A percentile compares a stretch with the other conserved stretches of the same genome.
Evolutionary conservation across 2,888 invertebrate genomes (phyloP).

Genomic region (Plutella xylostella): DNA sequence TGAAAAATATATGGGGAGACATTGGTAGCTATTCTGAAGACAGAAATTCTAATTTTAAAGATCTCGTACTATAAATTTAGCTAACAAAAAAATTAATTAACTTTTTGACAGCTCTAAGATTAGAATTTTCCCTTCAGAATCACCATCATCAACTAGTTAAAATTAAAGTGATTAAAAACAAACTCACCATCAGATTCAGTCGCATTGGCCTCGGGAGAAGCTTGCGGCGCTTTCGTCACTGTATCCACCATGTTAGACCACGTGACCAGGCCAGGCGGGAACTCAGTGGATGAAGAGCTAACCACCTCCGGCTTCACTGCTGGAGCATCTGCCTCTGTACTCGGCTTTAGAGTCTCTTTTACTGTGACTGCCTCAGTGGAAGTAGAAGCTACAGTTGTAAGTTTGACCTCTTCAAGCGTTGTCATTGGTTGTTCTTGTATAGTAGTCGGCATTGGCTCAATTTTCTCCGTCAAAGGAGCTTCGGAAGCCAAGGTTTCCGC

Average conservation of each 20-base stretch:
- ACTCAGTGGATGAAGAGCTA: slow-evolving; percentile 32
- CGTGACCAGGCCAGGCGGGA: slow-evolving; percentile 55
- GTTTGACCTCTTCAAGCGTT: slow-evolving; percentile 23
- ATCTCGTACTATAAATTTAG: too few relatives aligned
- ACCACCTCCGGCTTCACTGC: slow-evolving; percentile 20
- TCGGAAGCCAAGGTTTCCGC: neutral
- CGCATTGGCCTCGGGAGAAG: slow-evolving; percentile 18
- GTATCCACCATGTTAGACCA: slow-evolving; percentile 57
- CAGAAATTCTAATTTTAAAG: too few relatives aligned
- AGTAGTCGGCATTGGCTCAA: neutral
- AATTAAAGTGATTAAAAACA: too few relatives aligned
- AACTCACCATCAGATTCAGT: slow-evolving; percentile 38
- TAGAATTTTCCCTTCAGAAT: too few relatives aligned
- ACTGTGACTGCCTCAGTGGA: slow-evolving; percentile 28
- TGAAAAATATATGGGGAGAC: too few relatives aligned
- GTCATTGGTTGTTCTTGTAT: slow-evolving; percentile 19
- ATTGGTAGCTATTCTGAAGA: too few relatives aligned
- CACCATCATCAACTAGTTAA: too few relatives aligned
- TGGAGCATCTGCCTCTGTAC: slow-evolving; percentile 29
- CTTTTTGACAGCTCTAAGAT: too few relatives aligned
- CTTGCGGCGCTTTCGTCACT: slow-evolving; percentile 26
- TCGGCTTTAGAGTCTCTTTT: slow-evolving; percentile 30
- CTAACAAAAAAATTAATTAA: too few relatives aligned
- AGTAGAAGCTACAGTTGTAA: slow-evolving; percentile 23
- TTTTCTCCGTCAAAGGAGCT: slow-evolving; percentile 5